These are phyloP conservation scores for Andrena cerasifolii DNA, from an alignment of 1,140 invertebrate species.

Conservation along the genomic window DNA sequence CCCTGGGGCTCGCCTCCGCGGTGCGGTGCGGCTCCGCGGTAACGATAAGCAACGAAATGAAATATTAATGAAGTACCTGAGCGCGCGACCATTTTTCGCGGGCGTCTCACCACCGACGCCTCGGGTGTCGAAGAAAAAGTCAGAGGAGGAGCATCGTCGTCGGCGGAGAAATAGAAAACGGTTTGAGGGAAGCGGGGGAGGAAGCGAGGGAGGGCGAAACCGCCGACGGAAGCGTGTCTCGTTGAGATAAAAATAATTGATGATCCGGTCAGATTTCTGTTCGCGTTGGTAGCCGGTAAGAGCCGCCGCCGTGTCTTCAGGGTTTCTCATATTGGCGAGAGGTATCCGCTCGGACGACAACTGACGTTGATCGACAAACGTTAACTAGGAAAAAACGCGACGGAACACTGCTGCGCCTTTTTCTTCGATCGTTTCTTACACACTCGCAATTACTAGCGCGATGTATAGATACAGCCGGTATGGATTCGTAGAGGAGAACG, in stretches of 20 bases:
- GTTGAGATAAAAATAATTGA: constrained; percentile 34
- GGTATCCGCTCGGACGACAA: neutral
- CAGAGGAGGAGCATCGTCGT: constrained; percentile 41
- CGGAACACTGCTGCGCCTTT: neutral
- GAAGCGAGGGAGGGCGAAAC: neutral
- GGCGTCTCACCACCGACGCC: constrained; percentile 66
- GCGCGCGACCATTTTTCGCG: constrained; percentile 69
- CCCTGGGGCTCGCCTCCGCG: constrained; percentile 72
- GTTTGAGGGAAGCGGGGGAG: constrained; percentile 4
- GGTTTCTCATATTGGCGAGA: no score
- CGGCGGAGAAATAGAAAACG: constrained; percentile 46
- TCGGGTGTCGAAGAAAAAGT: constrained; percentile 63
- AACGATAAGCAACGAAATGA: constrained; percentile 83
- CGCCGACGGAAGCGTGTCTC: constrained; percentile 26
- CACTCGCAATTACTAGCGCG: constrained; percentile 8
- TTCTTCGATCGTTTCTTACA: neutral
- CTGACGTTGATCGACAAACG: constrained; percentile 7
- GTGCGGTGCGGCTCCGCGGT: constrained; percentile 69
- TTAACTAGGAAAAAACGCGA: neutral
- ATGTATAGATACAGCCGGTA: neutral
- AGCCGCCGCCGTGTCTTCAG: no score
- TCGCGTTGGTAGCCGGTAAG: neutral
- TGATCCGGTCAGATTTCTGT: constrained; percentile 15
- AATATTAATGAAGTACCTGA: constrained; percentile 81
- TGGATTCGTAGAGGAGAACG: constrained; percentile 42